A percentile compares a stretch with the other conserved stretches of the same genome.
Evolutionary conservation across 2,888 invertebrate species (phyloP).

Genomic region (Tigriopus californicus): DNA sequence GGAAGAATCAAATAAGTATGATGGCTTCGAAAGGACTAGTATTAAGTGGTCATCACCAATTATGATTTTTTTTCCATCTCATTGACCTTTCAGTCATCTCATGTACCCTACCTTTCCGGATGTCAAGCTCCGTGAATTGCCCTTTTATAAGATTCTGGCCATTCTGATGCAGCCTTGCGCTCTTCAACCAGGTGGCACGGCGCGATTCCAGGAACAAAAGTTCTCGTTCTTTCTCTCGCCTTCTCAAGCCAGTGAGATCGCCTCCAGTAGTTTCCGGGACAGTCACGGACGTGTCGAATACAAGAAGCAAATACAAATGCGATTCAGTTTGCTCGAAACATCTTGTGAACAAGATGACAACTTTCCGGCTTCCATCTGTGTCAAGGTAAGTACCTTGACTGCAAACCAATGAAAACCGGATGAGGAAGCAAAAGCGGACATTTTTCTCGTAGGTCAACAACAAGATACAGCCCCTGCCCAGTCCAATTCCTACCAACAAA

Average conservation of each 20-base stretch:
- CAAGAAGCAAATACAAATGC: conserved; percentile 54
- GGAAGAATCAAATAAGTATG: too few relatives aligned
- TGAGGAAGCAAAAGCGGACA: too few relatives aligned
- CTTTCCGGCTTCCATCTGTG: conserved; percentile 76
- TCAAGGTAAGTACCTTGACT: conserved; percentile 42
- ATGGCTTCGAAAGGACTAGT: too few relatives aligned
- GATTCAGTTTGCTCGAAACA: conserved; percentile 73
- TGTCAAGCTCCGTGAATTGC: conserved; percentile 71
- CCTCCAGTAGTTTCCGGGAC: conserved; percentile 46
- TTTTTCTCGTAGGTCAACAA: conserved; percentile 45
- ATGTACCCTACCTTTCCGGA: conserved; percentile 63
- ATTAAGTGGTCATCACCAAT: too few relatives aligned
- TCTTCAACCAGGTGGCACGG: conserved; percentile 28
- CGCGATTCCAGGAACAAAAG: conserved; percentile 57
- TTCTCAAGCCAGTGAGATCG: conserved; percentile 79
- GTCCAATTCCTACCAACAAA: conserved; percentile 89
- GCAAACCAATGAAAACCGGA: too few relatives aligned
- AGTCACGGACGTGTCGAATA: conserved; percentile 48
- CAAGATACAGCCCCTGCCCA: conserved; percentile 52
- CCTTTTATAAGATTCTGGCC: conserved; percentile 73
- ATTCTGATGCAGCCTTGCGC: conserved; percentile 78
- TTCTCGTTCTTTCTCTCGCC: conserved; percentile 80
- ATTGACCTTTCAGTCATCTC: not conserved
- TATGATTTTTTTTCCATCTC: too few relatives aligned
- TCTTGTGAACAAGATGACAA: conserved; percentile 76